These are phyloP conservation scores for Proteles cristata DNA, from an alignment of 2,113 vertebrate species.

Conservation along the genomic window DNA sequence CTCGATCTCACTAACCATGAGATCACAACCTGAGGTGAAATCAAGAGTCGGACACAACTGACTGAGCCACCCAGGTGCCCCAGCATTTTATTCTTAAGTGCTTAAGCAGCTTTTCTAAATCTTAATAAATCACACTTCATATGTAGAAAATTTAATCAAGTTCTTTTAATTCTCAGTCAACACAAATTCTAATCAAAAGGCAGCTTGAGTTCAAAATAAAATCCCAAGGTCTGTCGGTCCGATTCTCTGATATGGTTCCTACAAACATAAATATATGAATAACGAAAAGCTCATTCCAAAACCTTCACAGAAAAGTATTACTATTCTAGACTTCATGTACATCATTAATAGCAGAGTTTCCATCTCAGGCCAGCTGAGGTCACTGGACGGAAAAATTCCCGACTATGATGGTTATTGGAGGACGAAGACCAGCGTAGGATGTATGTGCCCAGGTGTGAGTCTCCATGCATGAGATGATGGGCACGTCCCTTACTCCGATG, in stretches of 20 bases:
- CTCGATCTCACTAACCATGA: too few species aligned
- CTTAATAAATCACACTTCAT: not conserved
- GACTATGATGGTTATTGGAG: not conserved
- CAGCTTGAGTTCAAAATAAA: not conserved
- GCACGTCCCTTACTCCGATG: not conserved
- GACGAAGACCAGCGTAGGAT: not conserved
- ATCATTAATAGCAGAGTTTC: not conserved
- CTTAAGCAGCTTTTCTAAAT: not conserved
- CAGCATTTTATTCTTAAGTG: not conserved
- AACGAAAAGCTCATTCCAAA: not conserved
- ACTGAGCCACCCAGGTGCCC: too few species aligned
- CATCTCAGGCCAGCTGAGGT: not conserved
- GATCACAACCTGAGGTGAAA: too few species aligned
- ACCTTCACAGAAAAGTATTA: not conserved
- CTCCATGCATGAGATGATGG: rapidly evolving
- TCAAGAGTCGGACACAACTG: too few species aligned
- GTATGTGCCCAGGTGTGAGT: not conserved
- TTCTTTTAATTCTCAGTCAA: not conserved
- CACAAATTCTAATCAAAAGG: conserved; percentile 1
- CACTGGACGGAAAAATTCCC: not conserved
- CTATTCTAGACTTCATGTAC: not conserved
- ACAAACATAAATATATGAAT: not conserved
- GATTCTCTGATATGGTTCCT: not conserved
- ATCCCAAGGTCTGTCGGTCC: not conserved
- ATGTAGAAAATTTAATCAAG: not conserved